Percentiles rank a stretch among this genome's conserved stretches.
Conservation (phyloP, 2,113 vertebrate species). For the Crotophaga sulcirostris region DNA sequence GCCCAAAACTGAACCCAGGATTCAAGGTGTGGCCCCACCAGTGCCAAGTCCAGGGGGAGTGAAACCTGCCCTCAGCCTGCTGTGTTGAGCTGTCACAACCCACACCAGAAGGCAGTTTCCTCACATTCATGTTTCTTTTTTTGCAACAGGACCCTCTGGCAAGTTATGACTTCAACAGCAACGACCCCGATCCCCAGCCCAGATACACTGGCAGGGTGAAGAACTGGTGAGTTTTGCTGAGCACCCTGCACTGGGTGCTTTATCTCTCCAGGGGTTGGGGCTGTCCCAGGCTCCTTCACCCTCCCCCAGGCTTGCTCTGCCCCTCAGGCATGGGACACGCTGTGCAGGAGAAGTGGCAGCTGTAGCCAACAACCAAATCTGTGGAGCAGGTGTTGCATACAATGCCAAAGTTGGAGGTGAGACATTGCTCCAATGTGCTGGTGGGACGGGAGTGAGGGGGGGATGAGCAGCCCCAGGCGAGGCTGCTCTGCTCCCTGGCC, state of each 20-base stretch:
- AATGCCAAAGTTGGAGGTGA: conserved; percentile 77
- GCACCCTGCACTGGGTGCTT: background rate
- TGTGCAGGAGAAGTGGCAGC: conserved; percentile 80
- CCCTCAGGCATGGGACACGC: conserved; percentile 78
- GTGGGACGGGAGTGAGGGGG: rapidly evolving
- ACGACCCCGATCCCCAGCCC: conserved; percentile 80
- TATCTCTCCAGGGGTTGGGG: rapidly evolving
- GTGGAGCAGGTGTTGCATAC: conserved; percentile 72
- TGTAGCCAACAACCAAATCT: conserved; percentile 70
- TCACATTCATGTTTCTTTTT: rapidly evolving
- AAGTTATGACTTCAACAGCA: conserved; percentile 77
- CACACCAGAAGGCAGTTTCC: rapidly evolving
- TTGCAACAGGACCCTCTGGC: conserved; percentile 76
- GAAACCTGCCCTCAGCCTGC: no score
- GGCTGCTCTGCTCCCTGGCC: background rate
- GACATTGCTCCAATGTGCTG: rapidly evolving
- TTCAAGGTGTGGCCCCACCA: no score
- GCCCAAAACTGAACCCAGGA: no score
- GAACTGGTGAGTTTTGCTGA: conserved; percentile 72
- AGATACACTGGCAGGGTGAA: conserved; percentile 40
- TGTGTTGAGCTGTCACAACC: background rate
- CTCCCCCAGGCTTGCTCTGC: background rate
- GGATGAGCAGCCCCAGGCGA: rapidly evolving
- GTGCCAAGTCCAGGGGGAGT: no score
- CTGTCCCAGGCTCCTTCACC: background rate